These are phyloP conservation scores for Arbacia lixula DNA, from an alignment of 53 echinoderm and acorn worm genomes.

Conservation along the genomic window DNA sequence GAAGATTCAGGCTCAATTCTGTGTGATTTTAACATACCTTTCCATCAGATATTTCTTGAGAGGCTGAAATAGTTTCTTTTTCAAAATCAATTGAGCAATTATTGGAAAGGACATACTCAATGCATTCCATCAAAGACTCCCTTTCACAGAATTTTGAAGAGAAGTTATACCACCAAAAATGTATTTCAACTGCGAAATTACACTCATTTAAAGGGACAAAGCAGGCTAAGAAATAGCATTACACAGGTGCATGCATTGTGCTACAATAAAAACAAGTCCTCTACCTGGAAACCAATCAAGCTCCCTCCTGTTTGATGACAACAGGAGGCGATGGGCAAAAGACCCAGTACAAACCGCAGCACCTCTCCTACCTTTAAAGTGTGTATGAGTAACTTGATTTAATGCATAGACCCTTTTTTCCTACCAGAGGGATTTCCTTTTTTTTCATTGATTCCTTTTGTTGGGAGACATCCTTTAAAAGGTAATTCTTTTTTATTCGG, in stretches of 20 bases:
- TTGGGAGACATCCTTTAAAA: slow-evolving; percentile 11
- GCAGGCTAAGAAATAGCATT: too few relatives aligned
- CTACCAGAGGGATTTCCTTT: slow-evolving; percentile 30
- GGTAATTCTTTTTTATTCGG: slow-evolving; percentile 30
- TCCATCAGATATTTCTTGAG: too few relatives aligned
- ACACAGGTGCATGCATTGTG: slow-evolving; percentile 11
- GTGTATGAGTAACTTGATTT: neutral
- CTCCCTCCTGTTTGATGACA: slow-evolving; percentile 15
- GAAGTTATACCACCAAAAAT: too few relatives aligned
- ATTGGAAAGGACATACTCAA: too few relatives aligned
- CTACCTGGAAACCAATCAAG: slow-evolving; percentile 31
- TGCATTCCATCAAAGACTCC: too few relatives aligned
- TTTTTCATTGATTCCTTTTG: slow-evolving; percentile 19
- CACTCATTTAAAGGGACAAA: too few relatives aligned
- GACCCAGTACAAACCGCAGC: slow-evolving; percentile 12
- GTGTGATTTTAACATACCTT: too few relatives aligned
- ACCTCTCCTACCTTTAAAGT: neutral
- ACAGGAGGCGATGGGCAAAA: neutral
- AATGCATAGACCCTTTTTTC: slow-evolving; percentile 30
- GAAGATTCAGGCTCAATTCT: too few relatives aligned
- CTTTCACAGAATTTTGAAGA: too few relatives aligned
- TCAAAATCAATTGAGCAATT: too few relatives aligned
- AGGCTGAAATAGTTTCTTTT: too few relatives aligned
- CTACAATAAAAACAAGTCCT: slow-evolving; percentile 19
- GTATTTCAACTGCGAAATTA: too few relatives aligned